phyloP scores from a whole-genome alignment of 1,140 invertebrate species.

The Phortica variegata region DNA sequence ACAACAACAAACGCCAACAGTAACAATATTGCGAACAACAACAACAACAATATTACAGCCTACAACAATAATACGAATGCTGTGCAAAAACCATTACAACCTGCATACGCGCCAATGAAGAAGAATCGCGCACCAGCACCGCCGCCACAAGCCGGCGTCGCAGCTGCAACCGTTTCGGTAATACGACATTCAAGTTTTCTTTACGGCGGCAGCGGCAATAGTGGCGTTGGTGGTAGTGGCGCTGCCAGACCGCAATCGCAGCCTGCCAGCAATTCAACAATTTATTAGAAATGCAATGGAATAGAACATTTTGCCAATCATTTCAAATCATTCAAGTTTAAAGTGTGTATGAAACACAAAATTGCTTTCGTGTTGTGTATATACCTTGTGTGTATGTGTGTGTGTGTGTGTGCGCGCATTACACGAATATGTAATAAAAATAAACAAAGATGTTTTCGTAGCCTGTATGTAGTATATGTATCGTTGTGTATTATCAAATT shows the following conservation, averaged over 20 bases:
- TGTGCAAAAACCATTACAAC: conserved; percentile 23
- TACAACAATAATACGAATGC: conserved; percentile 29
- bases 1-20: conserved; percentile 23
- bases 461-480: too few relatives aligned
- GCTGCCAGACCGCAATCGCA: conserved; percentile 30
- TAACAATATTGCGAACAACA: conserved; percentile 16
- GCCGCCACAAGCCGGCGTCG: conserved; percentile 48
- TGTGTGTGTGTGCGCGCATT: too few relatives aligned
- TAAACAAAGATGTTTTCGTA: too few relatives aligned
- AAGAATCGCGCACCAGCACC: conserved; percentile 48
- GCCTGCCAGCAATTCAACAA: conserved; percentile 34
- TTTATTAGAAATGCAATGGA: too few relatives aligned
- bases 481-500: too few relatives aligned
- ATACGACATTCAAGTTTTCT: conserved; percentile 52
- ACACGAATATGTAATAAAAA: too few relatives aligned
- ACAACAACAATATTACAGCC: conserved; percentile 29
- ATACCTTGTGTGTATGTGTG: too few relatives aligned
- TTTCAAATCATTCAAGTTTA: too few relatives aligned
- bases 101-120: conserved; percentile 41
- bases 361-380: too few relatives aligned
- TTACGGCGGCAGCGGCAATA: conserved; percentile 33
- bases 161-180: conserved; percentile 48
- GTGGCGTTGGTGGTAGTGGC: conserved; percentile 5
- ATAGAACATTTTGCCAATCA: too few relatives aligned
- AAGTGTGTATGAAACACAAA: too few relatives aligned